Evolutionary conservation across 2,888 invertebrate genomes (phyloP), one percentile per base, ranked within the genome.

Genomic region (Parnassius mnemosyne): DNA sequence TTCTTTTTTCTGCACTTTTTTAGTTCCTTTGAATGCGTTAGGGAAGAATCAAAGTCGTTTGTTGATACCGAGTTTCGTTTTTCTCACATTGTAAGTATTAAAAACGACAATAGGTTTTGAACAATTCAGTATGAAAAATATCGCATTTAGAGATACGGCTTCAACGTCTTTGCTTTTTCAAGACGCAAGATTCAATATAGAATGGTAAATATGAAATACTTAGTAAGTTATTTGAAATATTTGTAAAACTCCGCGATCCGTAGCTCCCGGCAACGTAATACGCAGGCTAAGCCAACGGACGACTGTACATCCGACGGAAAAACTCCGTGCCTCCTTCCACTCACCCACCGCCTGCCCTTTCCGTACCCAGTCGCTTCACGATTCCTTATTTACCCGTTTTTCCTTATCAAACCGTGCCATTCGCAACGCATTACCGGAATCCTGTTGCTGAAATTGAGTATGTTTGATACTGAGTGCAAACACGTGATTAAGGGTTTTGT

Each of bases 311-410:
- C 85, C 86, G 81, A 66, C 82, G 83, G 83, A 83, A 76, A 75
- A 68, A 66, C 60, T 68, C 68, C 67, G 57, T 57, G 41, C 68
- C 66, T 71, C 68, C 66, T 62, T 53, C 66, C 65, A 54, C 51
- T 25, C 41, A 13, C 55, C 46, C 61, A 46, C 68, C 74, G 69
- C 69, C 78, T 77, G 79, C 84, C 84, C 74, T 80, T 78, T 83
- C 83, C 84, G 80, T 76, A 68, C 74, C 68, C 68, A 47, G 62
- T 60, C 64, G 60, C 63, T 78, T 76, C 78, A 80, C 78, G 76
- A 82, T 78, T 85, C 83, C 83, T 86, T 89, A 88, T 90, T 89
- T 88, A 87, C 83, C 81, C 84, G 86, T 84, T 89, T 88, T 88
- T 88, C 86, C 87, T 89, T 89, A 90, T 90, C 88, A 86, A 79